A percentile compares a stretch with the other conserved stretches of the same genome.
phyloP scores from a whole-genome alignment of 2,888 invertebrate species.

The Tetanocera ferruginea region DNA sequence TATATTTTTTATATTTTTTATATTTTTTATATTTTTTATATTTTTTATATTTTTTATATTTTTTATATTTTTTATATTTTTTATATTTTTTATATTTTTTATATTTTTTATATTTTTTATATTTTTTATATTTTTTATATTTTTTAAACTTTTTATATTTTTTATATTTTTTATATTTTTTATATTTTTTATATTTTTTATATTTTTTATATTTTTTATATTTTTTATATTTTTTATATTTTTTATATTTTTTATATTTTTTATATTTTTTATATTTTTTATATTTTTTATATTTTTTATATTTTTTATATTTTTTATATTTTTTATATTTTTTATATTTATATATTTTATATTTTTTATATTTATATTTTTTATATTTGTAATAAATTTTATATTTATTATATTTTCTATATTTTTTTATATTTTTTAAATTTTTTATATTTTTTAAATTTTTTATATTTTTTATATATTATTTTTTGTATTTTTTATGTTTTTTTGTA shows the following conservation, averaged over 20 bases:
- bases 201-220: background rate
- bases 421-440: background rate
- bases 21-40: background rate
- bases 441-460: background rate
- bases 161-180: background rate
- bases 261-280: background rate
- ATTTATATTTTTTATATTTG: no score
- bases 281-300: conserved; percentile 13
- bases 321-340: background rate
- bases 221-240: background rate
- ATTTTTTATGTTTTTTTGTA: background rate
- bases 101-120: no score
- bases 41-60: no score
- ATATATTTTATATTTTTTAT: no score
- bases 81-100: no score
- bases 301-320: background rate
- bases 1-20: background rate
- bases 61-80: no score
- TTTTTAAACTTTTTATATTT: background rate
- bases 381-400: no score
- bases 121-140: no score
- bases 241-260: background rate
- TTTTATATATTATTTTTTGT: background rate
- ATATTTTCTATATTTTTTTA: background rate
- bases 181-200: background rate